Percentiles rank a stretch among this genome's conserved stretches.
phyloP scores from a whole-genome alignment of 2,888 invertebrate genomes.

The Linyphia triangularis region DNA sequence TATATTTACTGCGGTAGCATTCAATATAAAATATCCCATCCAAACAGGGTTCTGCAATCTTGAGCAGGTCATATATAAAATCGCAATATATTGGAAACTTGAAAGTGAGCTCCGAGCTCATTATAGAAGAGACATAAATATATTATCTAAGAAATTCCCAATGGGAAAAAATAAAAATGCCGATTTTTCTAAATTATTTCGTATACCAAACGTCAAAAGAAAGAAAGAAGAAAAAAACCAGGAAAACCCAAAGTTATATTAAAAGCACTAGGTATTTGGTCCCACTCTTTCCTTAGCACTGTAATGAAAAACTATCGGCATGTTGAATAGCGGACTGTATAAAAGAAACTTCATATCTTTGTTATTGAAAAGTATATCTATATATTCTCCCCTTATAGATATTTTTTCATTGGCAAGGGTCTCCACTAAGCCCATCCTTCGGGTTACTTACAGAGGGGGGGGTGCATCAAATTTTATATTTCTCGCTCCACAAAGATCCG shows the following conservation, averaged over 20 bases:
- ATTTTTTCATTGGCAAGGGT: not conserved
- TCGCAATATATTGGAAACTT: no score
- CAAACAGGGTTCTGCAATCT: no score
- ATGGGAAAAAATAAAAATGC: not conserved
- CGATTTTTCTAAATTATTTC: not conserved
- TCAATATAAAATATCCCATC: no score
- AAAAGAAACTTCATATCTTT: conserved; percentile 31
- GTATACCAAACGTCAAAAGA: no score
- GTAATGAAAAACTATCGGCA: conserved; percentile 9
- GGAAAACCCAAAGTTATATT: not conserved
- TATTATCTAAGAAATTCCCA: no score
- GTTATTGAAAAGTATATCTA: conserved; percentile 36
- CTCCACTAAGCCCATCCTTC: not conserved
- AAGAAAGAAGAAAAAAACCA: not conserved
- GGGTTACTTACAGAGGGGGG: not conserved
- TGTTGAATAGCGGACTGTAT: conserved; percentile 15
- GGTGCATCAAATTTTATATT: not conserved
- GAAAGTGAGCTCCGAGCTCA: no score
- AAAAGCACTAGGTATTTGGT: not conserved
- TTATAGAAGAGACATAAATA: no score
- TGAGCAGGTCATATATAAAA: no score
- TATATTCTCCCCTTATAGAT: not conserved
- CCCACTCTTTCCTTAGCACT: not conserved
- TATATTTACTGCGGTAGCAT: no score
- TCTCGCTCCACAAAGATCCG: not conserved